A percentile compares a stretch with the other conserved stretches of the same genome.
These are phyloP conservation scores for Pheosia tremula DNA, from an alignment of 2,888 invertebrate genomes.

Conservation along the genomic window DNA sequence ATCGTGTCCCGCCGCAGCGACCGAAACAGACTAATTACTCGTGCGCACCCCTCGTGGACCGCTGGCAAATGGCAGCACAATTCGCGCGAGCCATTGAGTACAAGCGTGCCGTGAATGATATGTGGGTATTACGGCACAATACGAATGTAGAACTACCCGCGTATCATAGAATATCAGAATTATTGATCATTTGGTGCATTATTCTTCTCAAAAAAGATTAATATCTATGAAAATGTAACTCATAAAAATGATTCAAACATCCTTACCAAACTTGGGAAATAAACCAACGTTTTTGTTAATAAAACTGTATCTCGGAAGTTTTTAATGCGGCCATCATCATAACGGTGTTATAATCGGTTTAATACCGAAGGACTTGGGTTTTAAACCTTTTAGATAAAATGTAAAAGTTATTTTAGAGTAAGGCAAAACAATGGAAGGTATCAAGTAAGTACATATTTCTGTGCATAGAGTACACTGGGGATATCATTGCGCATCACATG, in stretches of 20 bases:
- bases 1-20: neutral
- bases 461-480: no score
- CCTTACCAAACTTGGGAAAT: neutral
- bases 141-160: neutral
- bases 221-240: neutral
- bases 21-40: no score
- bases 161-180: neutral
- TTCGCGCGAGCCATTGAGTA: constrained; percentile 15
- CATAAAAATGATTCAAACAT: neutral
- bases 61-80: constrained; percentile 8
- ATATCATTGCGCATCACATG: no score
- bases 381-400: neutral
- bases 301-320: constrained; percentile 7
- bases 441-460: no score
- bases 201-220: neutral
- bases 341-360: constrained; percentile 8
- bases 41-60: neutral
- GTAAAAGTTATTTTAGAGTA: neutral
- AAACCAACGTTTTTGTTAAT: neutral
- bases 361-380: neutral
- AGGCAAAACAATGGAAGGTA: no score
- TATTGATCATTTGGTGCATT: no score
- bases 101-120: constrained; percentile 29
- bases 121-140: constrained; percentile 11
- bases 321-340: constrained; percentile 1